These are phyloP conservation scores for Pemphigus obesinymphae DNA, from an alignment of 1,140 invertebrate species.

Conservation along the genomic window DNA sequence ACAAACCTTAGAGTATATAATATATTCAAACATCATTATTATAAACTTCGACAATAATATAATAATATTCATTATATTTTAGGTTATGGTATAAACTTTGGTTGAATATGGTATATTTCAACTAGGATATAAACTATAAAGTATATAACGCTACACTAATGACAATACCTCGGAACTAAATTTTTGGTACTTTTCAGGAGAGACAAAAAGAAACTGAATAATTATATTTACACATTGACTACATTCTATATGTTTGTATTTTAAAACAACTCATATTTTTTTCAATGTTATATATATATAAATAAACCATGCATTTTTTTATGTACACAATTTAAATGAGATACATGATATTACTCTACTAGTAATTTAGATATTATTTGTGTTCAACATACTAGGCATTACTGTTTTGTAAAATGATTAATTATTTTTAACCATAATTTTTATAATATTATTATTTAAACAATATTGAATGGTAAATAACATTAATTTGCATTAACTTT, in stretches of 20 bases:
- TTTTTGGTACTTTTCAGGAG: conserved; percentile 1
- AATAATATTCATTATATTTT: too few relatives aligned
- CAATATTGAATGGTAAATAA: too few relatives aligned
- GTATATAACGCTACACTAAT: conserved; percentile 2
- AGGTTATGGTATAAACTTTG: too few relatives aligned
- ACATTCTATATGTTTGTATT: background rate
- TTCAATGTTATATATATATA: background rate
- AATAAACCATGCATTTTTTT: background rate
- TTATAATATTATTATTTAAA: too few relatives aligned
- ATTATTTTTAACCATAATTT: background rate
- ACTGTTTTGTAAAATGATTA: background rate
- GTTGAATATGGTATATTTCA: too few relatives aligned
- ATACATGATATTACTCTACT: background rate
- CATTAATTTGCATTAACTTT: too few relatives aligned
- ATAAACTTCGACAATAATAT: too few relatives aligned
- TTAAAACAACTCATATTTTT: background rate
- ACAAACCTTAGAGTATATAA: too few relatives aligned
- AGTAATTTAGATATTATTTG: background rate
- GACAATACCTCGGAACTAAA: background rate
- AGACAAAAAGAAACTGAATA: background rate
- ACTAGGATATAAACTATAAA: too few relatives aligned
- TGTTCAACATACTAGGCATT: background rate
- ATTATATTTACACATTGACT: background rate
- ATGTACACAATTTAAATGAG: background rate
- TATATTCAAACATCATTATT: too few relatives aligned